Percentiles rank a stretch among this genome's conserved stretches.
Conservation (phyloP, 2,113 vertebrate genomes). For the Tricholaema leucomelas region DNA sequence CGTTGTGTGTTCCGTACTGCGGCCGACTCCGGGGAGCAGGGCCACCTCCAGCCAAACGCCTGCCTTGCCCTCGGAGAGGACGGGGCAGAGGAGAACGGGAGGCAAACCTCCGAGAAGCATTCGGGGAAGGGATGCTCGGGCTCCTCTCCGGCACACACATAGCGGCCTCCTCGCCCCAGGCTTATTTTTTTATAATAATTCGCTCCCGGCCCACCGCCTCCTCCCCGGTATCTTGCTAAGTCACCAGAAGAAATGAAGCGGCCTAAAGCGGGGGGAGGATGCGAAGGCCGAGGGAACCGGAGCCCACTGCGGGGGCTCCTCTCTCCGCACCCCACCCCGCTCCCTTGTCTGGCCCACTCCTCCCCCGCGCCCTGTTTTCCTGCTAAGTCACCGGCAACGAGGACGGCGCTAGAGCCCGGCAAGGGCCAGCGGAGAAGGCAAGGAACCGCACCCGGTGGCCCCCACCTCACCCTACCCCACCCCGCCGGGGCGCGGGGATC, state of each 20-base stretch:
- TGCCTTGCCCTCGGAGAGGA: neutral
- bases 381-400: constrained; percentile 67
- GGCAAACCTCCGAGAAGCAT: neutral
- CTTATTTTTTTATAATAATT: neutral
- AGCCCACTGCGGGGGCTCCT: neutral
- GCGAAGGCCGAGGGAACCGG: neutral
- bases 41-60: neutral
- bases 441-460: neutral
- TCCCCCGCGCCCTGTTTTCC: constrained; percentile 65
- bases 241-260: neutral
- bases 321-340: constrained; percentile 43
- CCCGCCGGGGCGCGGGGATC: neutral
- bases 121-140: neutral
- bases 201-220: neutral
- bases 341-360: constrained; percentile 21
- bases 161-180: neutral
- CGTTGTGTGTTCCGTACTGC: neutral
- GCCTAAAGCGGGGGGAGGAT: neutral
- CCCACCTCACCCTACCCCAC: neutral
- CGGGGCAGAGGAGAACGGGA: neutral
- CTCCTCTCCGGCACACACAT: neutral
- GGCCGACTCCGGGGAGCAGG: neutral
- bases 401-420: neutral
- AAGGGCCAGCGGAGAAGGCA: neutral
- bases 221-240: constrained; percentile 46